Conservation (phyloP, 2,888 invertebrate species). For the Spilarctia lutea region DNA sequence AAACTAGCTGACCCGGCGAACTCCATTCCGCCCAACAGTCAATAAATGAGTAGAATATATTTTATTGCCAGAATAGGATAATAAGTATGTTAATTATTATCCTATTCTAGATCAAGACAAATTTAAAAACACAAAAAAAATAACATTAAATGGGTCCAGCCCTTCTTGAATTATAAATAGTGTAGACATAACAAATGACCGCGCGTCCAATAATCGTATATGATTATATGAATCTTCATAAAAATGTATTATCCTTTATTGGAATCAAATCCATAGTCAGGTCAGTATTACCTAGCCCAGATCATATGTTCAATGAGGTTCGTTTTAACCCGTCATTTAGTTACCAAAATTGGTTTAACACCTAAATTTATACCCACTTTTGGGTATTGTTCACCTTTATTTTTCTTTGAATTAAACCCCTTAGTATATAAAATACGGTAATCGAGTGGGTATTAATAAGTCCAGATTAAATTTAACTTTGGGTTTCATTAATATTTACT, state of each 20-base stretch:
- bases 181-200: too few species aligned
- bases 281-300: slow-evolving; percentile 18
- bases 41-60: too few species aligned
- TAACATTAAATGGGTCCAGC: too few species aligned
- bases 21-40: too few species aligned
- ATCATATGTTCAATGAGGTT: slow-evolving; percentile 31
- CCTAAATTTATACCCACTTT: slow-evolving; percentile 34
- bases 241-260: background rate
- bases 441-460: background rate
- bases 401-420: slow-evolving; percentile 37
- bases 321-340: slow-evolving; percentile 37
- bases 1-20: too few species aligned
- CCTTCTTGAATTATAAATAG: too few species aligned
- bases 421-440: background rate
- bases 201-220: too few species aligned
- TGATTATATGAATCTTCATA: too few species aligned
- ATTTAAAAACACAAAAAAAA: too few species aligned
- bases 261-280: background rate
- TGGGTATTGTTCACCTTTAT: slow-evolving; percentile 34
- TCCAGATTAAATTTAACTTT: background rate
- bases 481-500: background rate
- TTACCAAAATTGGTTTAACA: slow-evolving; percentile 44
- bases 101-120: too few species aligned
- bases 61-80: too few species aligned
- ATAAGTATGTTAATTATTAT: too few species aligned